Conservation (phyloP, 1,140 invertebrate genomes). For the Megathymus violae region DNA sequence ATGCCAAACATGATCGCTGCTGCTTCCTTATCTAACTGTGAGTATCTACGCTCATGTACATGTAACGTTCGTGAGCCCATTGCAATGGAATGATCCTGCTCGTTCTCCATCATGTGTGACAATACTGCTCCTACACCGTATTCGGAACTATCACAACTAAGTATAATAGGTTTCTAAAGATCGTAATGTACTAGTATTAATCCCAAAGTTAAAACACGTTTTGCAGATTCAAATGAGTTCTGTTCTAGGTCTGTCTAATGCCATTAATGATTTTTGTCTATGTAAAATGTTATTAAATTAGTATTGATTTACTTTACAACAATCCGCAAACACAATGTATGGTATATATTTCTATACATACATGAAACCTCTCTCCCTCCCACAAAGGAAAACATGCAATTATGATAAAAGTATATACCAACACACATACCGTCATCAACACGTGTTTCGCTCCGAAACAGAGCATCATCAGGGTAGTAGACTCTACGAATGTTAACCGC, state of each 20-base stretch:
- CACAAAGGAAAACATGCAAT: too few species aligned
- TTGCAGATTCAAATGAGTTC: conserved; percentile 50
- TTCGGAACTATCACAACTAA: conserved; percentile 71
- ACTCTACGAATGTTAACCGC: too few species aligned
- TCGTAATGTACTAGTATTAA: conserved; percentile 59
- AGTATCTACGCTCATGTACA: conserved; percentile 44
- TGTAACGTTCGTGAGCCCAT: conserved; percentile 68
- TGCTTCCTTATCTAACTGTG: conserved; percentile 66
- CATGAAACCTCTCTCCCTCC: too few species aligned
- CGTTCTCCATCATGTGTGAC: conserved; percentile 47
- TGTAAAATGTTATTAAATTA: too few species aligned
- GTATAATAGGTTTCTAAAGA: conserved; percentile 42
- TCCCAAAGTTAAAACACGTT: conserved; percentile 55
- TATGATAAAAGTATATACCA: too few species aligned
- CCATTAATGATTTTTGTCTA: conserved; percentile 53
- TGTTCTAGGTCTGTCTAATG: conserved; percentile 50
- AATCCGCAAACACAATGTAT: too few species aligned
- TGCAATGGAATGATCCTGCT: conserved; percentile 68
- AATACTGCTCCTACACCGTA: conserved; percentile 76
- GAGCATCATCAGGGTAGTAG: too few species aligned
- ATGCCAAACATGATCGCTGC: conserved; percentile 75
- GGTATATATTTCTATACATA: too few species aligned
- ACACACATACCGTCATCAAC: too few species aligned
- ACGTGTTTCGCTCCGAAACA: too few species aligned
- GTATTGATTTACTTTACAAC: too few species aligned